Percentiles rank a stretch among this genome's conserved stretches.
Conservation (phyloP, 2,797 vertebrate genomes). For the Lacerta agilis region DNA sequence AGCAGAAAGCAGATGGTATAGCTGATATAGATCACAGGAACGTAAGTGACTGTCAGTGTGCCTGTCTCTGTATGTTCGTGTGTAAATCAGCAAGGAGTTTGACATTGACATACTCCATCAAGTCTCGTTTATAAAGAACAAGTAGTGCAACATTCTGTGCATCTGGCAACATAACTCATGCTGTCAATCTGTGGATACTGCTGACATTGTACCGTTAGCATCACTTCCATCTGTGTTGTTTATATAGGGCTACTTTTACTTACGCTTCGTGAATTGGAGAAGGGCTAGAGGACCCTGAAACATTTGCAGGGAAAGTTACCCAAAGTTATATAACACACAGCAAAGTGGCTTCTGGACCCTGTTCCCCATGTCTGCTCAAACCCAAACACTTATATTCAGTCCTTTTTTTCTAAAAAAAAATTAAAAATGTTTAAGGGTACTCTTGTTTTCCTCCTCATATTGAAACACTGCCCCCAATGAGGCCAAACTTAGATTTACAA, state of each 20-base stretch:
- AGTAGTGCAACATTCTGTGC: constrained; percentile 86
- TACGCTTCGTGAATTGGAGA: constrained; percentile 77
- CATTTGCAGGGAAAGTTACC: constrained; percentile 65
- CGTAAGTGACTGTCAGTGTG: constrained; percentile 83
- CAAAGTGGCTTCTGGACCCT: constrained; percentile 58
- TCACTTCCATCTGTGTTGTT: constrained; percentile 85
- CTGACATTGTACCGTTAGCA: constrained; percentile 84
- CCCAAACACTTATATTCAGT: not conserved
- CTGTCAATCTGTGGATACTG: constrained; percentile 86
- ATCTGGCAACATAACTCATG: constrained; percentile 83
- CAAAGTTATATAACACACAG: constrained; percentile 61
- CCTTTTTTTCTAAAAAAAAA: no score
- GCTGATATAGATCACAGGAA: constrained; percentile 83
- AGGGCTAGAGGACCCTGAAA: constrained; percentile 76
- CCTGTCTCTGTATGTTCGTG: constrained; percentile 81
- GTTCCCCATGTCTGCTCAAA: constrained; percentile 35
- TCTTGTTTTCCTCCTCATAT: no score
- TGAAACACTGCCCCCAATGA: no score
- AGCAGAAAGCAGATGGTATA: constrained; percentile 84
- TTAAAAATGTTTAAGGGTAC: no score
- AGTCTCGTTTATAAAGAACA: constrained; percentile 86
- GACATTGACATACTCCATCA: constrained; percentile 86
- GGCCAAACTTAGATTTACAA: no score
- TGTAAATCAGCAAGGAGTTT: constrained; percentile 85
- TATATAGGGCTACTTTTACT: constrained; percentile 83